Conservation (phyloP, 2,888 invertebrate species). For the Tipula confusa region DNA sequence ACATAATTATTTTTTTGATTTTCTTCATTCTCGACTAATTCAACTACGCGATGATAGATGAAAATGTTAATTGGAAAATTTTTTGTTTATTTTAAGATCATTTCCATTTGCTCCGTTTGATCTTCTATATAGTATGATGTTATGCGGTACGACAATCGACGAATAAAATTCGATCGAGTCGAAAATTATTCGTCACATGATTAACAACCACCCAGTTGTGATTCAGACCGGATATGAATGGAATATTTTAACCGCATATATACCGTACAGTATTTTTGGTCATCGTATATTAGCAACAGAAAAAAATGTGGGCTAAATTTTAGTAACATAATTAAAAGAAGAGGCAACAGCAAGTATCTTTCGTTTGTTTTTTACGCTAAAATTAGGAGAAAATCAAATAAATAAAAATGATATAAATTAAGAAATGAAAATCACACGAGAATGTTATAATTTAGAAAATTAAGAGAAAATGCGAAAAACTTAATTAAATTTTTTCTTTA, state of each 20-base stretch:
- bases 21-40: too few relatives aligned
- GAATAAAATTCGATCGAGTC: too few relatives aligned
- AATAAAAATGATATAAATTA: background rate
- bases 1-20: too few relatives aligned
- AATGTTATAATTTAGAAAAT: background rate
- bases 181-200: background rate
- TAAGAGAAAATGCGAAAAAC: background rate
- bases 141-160: too few relatives aligned
- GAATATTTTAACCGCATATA: background rate
- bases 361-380: background rate
- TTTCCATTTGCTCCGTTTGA: too few relatives aligned
- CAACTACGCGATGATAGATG: background rate
- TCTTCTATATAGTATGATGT: too few relatives aligned
- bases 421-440: background rate
- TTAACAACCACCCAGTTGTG: background rate
- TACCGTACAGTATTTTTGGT: too few relatives aligned
- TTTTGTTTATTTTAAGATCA: too few relatives aligned
- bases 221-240: background rate
- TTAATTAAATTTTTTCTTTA: slow-evolving; percentile 20
- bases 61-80: slow-evolving; percentile 16
- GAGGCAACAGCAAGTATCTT: background rate
- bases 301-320: background rate
- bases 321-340: background rate
- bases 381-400: background rate
- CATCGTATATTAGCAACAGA: background rate